phyloP scores from a whole-genome alignment of 2,113 vertebrate genomes.

The Stigmatopora nigra region DNA sequence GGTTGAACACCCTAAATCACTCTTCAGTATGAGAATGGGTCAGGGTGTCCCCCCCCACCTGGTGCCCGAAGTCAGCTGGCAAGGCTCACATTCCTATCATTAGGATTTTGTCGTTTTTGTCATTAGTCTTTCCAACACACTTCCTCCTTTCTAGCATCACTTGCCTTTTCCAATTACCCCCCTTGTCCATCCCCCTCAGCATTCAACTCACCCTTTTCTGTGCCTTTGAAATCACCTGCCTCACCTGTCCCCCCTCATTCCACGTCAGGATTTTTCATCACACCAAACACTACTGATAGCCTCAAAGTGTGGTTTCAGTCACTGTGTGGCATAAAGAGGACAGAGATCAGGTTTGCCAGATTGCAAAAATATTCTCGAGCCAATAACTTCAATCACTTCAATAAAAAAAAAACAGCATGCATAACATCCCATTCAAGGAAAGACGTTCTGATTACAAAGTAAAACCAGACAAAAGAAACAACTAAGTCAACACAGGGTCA shows the following conservation, averaged over 20 bases:
- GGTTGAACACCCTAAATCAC: no score
- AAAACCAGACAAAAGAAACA: no score
- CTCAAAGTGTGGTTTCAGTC: slow-evolving; percentile 3
- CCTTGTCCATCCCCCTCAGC: slow-evolving; percentile 28
- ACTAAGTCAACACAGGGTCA: no score
- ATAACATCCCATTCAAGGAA: no score
- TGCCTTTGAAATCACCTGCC: slow-evolving; percentile 30
- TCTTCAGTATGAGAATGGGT: no score
- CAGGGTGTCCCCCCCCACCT: no score
- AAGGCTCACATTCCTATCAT: background rate
- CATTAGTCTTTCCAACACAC: slow-evolving; percentile 7
- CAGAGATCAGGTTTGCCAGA: no score
- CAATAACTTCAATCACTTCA: no score
- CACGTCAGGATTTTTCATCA: slow-evolving; percentile 22
- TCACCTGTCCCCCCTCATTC: slow-evolving; percentile 41
- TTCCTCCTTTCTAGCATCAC: slow-evolving; percentile 10
- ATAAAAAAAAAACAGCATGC: no score
- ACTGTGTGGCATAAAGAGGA: background rate
- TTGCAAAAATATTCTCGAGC: no score
- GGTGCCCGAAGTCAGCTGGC: no score
- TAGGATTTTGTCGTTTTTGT: background rate
- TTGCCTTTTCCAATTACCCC: slow-evolving; percentile 44
- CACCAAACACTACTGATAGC: slow-evolving; percentile 6
- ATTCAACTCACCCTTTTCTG: background rate
- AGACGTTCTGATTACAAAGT: no score